Evolutionary conservation across 2,888 invertebrate genomes (phyloP).

Genomic region (Pristionchus maxplancki): DNA sequence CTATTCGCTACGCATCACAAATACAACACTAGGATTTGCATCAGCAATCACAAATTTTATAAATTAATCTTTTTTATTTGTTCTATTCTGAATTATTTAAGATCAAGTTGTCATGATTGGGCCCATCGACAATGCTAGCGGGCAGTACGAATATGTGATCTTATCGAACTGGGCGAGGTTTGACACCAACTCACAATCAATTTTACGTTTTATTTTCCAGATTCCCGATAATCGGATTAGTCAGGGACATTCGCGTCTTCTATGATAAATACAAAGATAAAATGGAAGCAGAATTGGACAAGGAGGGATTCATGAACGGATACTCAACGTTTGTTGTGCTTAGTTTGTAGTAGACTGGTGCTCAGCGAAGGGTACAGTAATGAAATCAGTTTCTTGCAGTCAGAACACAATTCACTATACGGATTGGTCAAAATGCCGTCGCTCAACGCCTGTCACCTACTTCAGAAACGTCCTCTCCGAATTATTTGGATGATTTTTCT

Average conservation of each 20-base stretch:
- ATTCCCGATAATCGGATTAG: constrained; percentile 70
- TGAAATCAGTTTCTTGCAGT: not conserved
- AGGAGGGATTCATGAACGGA: constrained; percentile 64
- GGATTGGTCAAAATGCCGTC: constrained; percentile 66
- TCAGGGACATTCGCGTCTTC: constrained; percentile 62
- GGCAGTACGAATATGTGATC: constrained; percentile 70
- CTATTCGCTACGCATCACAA: too few species aligned
- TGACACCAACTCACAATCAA: not conserved
- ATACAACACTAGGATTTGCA: too few species aligned
- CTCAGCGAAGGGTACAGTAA: too few species aligned
- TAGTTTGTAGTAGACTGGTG: too few species aligned
- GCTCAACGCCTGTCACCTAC: constrained; percentile 63
- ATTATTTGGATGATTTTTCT: constrained; percentile 58
- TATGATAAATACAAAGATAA: constrained; percentile 62
- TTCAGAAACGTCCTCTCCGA: constrained; percentile 64
- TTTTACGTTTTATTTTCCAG: not conserved
- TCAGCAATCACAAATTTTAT: too few species aligned
- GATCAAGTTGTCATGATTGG: constrained; percentile 66
- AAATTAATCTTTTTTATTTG: too few species aligned
- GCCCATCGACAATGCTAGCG: constrained; percentile 57
- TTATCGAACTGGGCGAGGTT: constrained; percentile 70
- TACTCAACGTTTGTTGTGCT: constrained; percentile 57
- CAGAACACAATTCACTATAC: constrained; percentile 61
- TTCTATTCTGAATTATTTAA: too few species aligned
- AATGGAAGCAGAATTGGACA: constrained; percentile 62